These are phyloP conservation scores for Podarcis cretensis DNA, from an alignment of 2,113 vertebrate species.

Conservation along the genomic window DNA sequence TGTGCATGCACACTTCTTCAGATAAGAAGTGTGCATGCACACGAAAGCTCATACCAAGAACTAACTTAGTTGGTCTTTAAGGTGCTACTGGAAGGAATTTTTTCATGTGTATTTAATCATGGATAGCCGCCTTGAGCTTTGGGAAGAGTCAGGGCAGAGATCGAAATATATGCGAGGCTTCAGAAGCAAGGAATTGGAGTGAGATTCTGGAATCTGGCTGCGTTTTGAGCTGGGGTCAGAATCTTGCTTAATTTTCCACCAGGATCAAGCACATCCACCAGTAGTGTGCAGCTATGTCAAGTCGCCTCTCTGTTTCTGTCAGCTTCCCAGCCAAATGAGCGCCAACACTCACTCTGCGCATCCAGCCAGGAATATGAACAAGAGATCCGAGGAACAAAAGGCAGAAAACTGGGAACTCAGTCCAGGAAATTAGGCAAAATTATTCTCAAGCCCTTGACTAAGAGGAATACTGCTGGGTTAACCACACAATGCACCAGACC, in stretches of 20 bases:
- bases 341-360: background rate
- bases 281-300: background rate
- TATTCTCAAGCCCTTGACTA: background rate
- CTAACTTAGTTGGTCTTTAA: too few species aligned
- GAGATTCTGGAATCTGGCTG: background rate
- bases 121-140: background rate
- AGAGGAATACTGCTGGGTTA: background rate
- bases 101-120: background rate
- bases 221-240: background rate
- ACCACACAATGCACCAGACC: too few species aligned
- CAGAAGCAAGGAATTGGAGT: background rate
- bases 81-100: too few species aligned
- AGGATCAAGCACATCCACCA: background rate
- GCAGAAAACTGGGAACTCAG: background rate
- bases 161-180: background rate
- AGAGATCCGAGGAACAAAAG: background rate
- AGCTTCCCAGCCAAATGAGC: background rate
- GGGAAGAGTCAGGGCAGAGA: background rate
- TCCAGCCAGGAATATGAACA: background rate
- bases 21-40: too few species aligned
- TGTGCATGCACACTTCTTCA: too few species aligned
- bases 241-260: background rate
- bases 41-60: too few species aligned
- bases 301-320: background rate
- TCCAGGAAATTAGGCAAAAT: conserved; percentile 2